Evolutionary conservation across 2,888 invertebrate genomes (phyloP), one percentile per base, ranked within the genome.

Genomic region (Parnassius orleans): DNA sequence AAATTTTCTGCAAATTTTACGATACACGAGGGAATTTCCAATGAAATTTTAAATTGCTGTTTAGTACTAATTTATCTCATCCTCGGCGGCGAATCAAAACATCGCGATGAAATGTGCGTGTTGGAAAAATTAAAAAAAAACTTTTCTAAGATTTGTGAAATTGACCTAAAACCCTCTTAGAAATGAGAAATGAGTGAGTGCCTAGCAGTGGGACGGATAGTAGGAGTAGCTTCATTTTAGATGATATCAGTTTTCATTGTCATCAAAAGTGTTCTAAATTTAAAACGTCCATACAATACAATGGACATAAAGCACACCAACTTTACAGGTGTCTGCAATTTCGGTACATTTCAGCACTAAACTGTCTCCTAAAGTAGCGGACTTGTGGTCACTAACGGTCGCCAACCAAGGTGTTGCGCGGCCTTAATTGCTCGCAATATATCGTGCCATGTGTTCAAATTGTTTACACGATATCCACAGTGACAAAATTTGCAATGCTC

Each of bases 401-500:
- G 50, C 41, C 50, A 33, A 10, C 53, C 44, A 58, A 63, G 58
- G 63, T 63, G 58, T 63, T 58, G 24, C 57, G 43, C 44, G 58
- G 48, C 55, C 50, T 55, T 63, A 63, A 63, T 63, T 55, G 63
- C 59, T 24, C 14, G 14, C 63, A 41, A 47, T 59, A 56, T 63
- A 55, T 59, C 46, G 58, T 24, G 59, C 59, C 59, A 56, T 63
- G 55, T 59, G 63, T 46, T 59, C 42, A 41, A 59, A 56, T 47
- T 50, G 51, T 54, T 44, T 52, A 44, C 19, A 46, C 15, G 33
- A 33, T 52, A 50, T 55, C 52, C 51, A 48, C 51, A 55, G 41
- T 42, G 54, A 54, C 55, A 54, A 63, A 59, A 55, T 59, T 54
- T 59, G 59, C 63, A 63, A 59, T 47, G 47, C 47, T 15, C 47